Evolutionary conservation across 2,888 invertebrate genomes (phyloP).

Genomic region (Lasioglossum lativentre): DNA sequence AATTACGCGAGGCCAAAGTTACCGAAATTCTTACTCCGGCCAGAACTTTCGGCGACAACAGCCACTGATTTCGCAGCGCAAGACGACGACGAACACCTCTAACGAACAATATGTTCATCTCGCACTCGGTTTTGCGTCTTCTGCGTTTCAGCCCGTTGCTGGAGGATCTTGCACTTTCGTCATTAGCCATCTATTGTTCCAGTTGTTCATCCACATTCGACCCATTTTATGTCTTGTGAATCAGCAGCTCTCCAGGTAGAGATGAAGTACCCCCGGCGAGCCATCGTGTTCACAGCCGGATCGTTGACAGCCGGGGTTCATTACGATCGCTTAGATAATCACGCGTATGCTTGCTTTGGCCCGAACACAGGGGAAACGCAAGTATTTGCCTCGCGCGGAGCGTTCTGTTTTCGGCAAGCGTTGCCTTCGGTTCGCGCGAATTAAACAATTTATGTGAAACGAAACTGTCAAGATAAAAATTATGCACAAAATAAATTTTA

Average conservation of each 20-base stretch:
- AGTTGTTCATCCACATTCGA: slow-evolving; percentile 67
- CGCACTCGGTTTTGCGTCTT: slow-evolving; percentile 54
- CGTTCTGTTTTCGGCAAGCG: too few species aligned
- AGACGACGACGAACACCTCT: slow-evolving; percentile 25
- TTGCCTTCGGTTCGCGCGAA: too few species aligned
- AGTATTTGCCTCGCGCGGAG: neutral
- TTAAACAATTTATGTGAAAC: too few species aligned
- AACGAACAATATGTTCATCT: slow-evolving; percentile 70
- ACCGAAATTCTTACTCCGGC: slow-evolving; percentile 1
- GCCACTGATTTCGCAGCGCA: slow-evolving; percentile 38
- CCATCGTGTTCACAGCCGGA: slow-evolving; percentile 49
- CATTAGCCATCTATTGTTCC: slow-evolving; percentile 73
- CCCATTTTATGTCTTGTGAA: slow-evolving; percentile 71
- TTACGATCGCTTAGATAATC: slow-evolving; percentile 45
- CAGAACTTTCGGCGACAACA: slow-evolving; percentile 31
- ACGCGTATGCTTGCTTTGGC: neutral
- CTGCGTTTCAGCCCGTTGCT: slow-evolving; percentile 29
- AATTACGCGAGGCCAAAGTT: neutral
- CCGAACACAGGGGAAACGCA: neutral
- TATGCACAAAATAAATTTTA: too few species aligned
- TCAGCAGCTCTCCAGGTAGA: slow-evolving; percentile 55
- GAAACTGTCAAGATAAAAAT: too few species aligned
- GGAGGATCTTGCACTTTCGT: slow-evolving; percentile 66
- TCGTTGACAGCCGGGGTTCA: slow-evolving; percentile 56
- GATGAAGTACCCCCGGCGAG: slow-evolving; percentile 43